phyloP scores from a whole-genome alignment of 1,140 invertebrate species.

The Pseudomyrmex flavicornis region DNA sequence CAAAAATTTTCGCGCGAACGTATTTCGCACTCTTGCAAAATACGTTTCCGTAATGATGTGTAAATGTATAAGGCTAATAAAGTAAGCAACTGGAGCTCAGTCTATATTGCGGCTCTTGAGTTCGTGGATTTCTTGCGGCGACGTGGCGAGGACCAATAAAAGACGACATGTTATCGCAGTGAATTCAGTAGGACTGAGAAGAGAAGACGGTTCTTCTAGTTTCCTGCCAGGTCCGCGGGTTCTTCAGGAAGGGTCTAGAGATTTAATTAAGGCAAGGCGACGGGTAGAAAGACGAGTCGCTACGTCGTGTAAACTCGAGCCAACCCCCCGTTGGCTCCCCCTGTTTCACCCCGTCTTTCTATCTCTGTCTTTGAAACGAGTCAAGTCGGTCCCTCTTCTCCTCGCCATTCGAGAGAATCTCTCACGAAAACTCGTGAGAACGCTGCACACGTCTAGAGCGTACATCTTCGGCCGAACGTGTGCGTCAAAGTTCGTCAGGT shows the following conservation, averaged over 20 bases:
- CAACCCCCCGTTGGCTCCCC: constrained; percentile 37
- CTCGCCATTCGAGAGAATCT: constrained; percentile 63
- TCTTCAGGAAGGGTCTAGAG: constrained; percentile 74
- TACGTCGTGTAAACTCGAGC: constrained; percentile 73
- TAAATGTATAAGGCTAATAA: neutral
- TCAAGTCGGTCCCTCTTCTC: constrained; percentile 61
- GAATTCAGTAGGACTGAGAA: constrained; percentile 46
- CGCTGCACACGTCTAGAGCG: constrained; percentile 65
- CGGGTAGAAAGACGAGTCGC: constrained; percentile 73
- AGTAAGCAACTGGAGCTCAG: neutral
- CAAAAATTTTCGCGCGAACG: neutral
- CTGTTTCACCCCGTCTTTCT: constrained; percentile 31
- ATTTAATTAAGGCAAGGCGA: constrained; percentile 77
- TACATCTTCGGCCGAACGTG: constrained; percentile 69
- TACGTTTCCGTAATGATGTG: neutral
- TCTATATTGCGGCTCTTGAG: neutral
- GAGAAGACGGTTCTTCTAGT: constrained; percentile 60
- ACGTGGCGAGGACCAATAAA: constrained; percentile 36
- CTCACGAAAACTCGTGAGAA: constrained; percentile 71
- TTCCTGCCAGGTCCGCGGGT: constrained; percentile 55
- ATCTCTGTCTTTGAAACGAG: constrained; percentile 65
- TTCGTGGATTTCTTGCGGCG: constrained; percentile 20
- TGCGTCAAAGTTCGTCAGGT: constrained; percentile 69
- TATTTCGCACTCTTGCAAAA: too few species aligned
- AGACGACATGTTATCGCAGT: constrained; percentile 59